A percentile compares a stretch with the other conserved stretches of the same genome.
Conservation (phyloP, 2,113 vertebrate genomes). For the Chinchilla lanigera region DNA sequence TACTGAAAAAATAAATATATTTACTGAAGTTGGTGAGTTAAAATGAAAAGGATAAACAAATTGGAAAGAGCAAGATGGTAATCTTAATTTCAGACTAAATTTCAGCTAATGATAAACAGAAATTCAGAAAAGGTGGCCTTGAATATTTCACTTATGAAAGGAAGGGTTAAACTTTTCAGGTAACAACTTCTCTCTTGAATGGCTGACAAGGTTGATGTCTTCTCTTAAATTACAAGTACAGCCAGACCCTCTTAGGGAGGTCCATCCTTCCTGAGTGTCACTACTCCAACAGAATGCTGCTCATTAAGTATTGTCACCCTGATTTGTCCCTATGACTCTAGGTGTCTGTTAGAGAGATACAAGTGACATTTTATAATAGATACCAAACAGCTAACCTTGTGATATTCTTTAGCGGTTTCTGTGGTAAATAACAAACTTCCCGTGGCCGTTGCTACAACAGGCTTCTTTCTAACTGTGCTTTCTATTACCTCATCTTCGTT, state of each 20-base stretch:
- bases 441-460: not conserved
- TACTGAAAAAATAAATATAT: not conserved
- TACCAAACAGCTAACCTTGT: not conserved
- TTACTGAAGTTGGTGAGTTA: not conserved
- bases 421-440: not conserved
- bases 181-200: not conserved
- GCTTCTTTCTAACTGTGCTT: not conserved
- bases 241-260: not conserved
- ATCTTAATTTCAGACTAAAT: not conserved
- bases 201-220: not conserved
- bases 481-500: not conserved
- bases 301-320: not conserved
- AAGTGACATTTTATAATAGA: constrained; percentile 2
- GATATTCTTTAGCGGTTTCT: not conserved
- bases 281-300: not conserved
- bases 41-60: not conserved
- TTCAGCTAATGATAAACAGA: not conserved
- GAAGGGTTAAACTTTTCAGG: constrained; percentile 9
- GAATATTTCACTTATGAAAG: constrained; percentile 1
- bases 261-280: not conserved
- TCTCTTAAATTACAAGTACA: not conserved
- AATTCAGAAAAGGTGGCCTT: not conserved
- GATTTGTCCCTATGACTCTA: not conserved
- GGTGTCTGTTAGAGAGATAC: not conserved
- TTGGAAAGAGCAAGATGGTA: not conserved